phyloP scores from a whole-genome alignment of 2,888 invertebrate genomes.

The Pachycephus smyrnensis region DNA sequence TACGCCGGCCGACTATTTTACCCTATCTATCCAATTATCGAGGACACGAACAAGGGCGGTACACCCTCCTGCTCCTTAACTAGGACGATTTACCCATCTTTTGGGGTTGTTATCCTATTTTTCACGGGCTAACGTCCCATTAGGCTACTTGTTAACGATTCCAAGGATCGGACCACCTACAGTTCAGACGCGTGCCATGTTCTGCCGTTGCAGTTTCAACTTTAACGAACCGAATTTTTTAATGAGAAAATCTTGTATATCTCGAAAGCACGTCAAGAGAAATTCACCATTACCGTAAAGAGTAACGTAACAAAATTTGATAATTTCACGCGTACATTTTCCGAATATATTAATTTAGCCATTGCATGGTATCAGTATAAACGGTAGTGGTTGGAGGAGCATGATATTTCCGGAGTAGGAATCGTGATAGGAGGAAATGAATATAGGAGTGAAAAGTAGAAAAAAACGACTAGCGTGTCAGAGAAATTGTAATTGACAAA shows the following conservation, averaged over 20 bases:
- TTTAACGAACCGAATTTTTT: constrained; percentile 49
- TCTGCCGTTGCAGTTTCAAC: constrained; percentile 41
- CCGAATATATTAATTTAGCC: neutral
- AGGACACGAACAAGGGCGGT: constrained; percentile 16
- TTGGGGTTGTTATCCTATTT: constrained; percentile 41
- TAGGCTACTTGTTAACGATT: constrained; percentile 58
- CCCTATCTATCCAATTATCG: constrained; percentile 29
- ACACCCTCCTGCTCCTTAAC: neutral
- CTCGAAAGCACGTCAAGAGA: neutral
- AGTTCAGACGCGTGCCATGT: constrained; percentile 50
- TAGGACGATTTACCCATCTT: constrained; percentile 5
- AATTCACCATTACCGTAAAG: neutral
- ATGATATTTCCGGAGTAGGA: neutral
- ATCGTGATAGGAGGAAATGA: neutral
- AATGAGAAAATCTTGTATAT: constrained; percentile 7
- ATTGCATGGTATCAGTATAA: neutral
- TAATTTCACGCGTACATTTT: neutral
- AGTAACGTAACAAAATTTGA: neutral
- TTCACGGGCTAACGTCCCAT: constrained; percentile 43
- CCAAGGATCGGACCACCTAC: constrained; percentile 52
- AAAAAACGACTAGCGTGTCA: neutral
- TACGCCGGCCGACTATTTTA: constrained; percentile 2
- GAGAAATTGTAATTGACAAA: neutral
- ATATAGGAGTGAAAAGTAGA: neutral
- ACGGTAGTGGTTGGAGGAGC: neutral